Evolutionary conservation across 2,797 vertebrate species (phyloP).

Genomic region (Toxotes lorentzi): DNA sequence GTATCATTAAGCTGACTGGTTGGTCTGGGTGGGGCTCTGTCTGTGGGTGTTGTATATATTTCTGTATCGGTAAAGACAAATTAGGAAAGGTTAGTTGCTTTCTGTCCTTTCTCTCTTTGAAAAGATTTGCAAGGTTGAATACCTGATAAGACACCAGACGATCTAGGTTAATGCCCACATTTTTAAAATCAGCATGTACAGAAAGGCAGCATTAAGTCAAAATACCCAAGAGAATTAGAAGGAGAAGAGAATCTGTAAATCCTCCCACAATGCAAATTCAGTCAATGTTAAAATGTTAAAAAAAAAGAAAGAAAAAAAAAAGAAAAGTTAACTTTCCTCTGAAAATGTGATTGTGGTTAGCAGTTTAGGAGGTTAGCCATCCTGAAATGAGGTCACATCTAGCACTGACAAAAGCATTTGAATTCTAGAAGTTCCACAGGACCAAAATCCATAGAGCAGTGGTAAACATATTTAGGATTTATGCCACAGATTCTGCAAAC

Average conservation of each 20-base stretch:
- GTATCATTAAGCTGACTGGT: constrained; percentile 33
- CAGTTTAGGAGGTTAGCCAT: neutral
- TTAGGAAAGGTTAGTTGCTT: neutral
- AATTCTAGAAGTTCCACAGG: neutral
- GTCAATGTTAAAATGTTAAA: no score
- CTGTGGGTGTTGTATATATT: neutral
- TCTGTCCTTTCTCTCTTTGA: neutral
- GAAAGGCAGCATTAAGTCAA: neutral
- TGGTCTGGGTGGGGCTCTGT: neutral
- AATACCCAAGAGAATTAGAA: neutral
- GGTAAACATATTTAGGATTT: neutral
- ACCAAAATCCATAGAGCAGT: neutral
- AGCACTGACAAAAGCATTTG: neutral
- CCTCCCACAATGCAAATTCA: neutral
- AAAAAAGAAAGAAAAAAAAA: no score
- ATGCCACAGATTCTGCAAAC: neutral
- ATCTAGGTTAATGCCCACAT: neutral
- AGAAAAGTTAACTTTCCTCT: constrained; percentile 1
- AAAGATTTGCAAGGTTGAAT: neutral
- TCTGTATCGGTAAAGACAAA: neutral
- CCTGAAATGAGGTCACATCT: constrained; percentile 13
- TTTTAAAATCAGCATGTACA: neutral
- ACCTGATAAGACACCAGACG: neutral
- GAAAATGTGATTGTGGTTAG: neutral
- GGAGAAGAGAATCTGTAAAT: constrained; percentile 8